Base-by-base conservation (phyloP, 2,113 vertebrate genomes). In the Podarcis cretensis region DNA sequence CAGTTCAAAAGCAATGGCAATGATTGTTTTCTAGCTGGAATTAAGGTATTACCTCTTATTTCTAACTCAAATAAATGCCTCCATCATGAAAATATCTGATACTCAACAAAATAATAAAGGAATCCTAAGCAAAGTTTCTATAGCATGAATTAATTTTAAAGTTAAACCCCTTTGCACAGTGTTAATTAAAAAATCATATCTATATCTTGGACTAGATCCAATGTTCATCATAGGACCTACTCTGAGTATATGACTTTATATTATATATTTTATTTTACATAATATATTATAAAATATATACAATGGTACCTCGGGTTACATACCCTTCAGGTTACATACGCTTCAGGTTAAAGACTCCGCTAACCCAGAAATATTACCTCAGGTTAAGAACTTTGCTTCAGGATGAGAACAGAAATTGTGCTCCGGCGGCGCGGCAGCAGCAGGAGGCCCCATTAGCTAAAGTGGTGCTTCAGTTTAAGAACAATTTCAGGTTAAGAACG, bases 1-100 rank as follows among this genome's bases (percentile, higher is more conserved):
- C 40, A 78, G 30, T 12, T 80, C 13, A 35, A 69, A 59, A 88
- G 57, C 71, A 40, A 54, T 86, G 90, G 89, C 79, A 40, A 83
- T 84, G 48, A 74, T 88, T 84, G 10, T 75, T 75, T 75, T 76
- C 27, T 20, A 14, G 27, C 30, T 32, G 6, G 54, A 81, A 75
- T 87, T 81, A 80, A 69, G 76, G 21, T 63, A 68, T 79, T 87
- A 30, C n/a, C 23, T 57, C 66, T 35, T 78, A 65, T 25, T 37
- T n/a, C 30, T 68, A 32, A 32, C 27, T 68, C 30, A 69, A 12
- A 32, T 18, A 57, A 40, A 69, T 66, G 21, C 12, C 54, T 81
- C 5, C 48, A 82, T 40, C 35, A 63, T 74, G 48, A 82, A 43
- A 65, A 57, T 74, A 59, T 73, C 68, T 81, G 68, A 73, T 59